These are phyloP conservation scores for Hanleya hanleyi DNA, from an alignment of 2,888 invertebrate species.

Conservation along the genomic window DNA sequence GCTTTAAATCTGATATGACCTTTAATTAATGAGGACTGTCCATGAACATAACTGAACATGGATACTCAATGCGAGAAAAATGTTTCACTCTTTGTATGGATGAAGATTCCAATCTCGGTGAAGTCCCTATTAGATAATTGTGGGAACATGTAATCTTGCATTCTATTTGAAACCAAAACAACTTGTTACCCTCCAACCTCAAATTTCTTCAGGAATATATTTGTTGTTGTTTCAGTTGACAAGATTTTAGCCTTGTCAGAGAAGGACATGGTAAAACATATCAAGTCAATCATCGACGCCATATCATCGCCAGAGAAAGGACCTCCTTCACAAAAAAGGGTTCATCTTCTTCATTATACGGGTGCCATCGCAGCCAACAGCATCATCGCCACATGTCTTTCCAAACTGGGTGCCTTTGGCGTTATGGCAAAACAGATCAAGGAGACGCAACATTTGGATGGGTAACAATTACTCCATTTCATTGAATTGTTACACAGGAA, in stretches of 20 bases:
- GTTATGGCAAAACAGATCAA: conserved; percentile 63
- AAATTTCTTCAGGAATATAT: not conserved
- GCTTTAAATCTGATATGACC: too few relatives aligned
- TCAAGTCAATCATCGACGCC: conserved; percentile 57
- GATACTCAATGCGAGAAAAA: too few relatives aligned
- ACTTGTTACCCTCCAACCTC: too few relatives aligned
- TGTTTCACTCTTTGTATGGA: too few relatives aligned
- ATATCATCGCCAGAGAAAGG: conserved; percentile 64
- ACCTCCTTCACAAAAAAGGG: conserved; percentile 69
- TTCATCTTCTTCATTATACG: conserved; percentile 69
- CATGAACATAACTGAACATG: too few relatives aligned
- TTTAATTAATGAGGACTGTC: too few relatives aligned
- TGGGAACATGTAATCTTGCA: too few relatives aligned
- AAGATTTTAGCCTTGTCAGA: conserved; percentile 60
- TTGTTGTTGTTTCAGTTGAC: conserved; percentile 52
- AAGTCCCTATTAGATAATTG: too few relatives aligned
- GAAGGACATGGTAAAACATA: conserved; percentile 62
- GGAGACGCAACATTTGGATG: conserved; percentile 66
- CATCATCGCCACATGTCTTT: conserved; percentile 50
- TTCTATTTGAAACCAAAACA: too few relatives aligned
- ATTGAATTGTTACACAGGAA: too few relatives aligned
- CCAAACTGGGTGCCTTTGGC: conserved; percentile 47
- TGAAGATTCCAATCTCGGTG: too few relatives aligned
- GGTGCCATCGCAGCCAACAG: conserved; percentile 52
- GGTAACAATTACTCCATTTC: too few relatives aligned